phyloP scores from a whole-genome alignment of 2,888 invertebrate species.

The Ectemnius cavifrons region DNA sequence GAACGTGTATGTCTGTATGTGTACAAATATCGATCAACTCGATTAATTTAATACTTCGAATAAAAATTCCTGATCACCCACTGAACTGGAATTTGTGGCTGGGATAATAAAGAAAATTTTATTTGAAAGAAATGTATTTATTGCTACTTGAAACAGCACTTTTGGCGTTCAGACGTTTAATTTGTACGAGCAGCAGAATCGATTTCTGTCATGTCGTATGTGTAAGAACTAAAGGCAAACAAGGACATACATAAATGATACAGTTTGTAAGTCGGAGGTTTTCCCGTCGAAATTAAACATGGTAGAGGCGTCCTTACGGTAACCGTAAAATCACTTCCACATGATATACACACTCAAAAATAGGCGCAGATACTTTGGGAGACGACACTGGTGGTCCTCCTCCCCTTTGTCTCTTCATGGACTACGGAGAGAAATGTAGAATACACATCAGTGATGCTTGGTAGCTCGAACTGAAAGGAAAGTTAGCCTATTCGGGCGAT shows the following conservation, averaged over 20 bases:
- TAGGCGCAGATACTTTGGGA: conserved; percentile 19
- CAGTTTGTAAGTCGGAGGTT: conserved; percentile 19
- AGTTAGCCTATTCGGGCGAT: too few relatives aligned
- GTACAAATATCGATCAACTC: conserved; percentile 8
- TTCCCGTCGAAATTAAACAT: conserved; percentile 22
- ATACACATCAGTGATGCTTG: conserved; percentile 29
- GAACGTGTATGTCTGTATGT: conserved; percentile 23
- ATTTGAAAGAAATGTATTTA: conserved; percentile 61
- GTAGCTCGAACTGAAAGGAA: too few relatives aligned
- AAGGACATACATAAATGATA: conserved; percentile 24
- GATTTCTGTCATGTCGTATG: conserved; percentile 36
- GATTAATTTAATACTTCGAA: conserved; percentile 21
- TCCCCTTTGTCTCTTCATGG: too few relatives aligned
- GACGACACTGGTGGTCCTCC: neutral
- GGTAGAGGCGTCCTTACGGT: conserved; percentile 8
- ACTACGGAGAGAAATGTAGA: neutral
- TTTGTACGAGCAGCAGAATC: conserved; percentile 51
- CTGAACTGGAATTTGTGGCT: too few relatives aligned
- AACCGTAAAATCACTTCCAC: neutral
- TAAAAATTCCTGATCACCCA: too few relatives aligned
- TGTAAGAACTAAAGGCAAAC: conserved; percentile 45
- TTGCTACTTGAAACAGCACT: conserved; percentile 59
- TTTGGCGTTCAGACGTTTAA: conserved; percentile 29
- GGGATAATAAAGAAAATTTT: conserved; percentile 16
- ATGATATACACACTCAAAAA: conserved; percentile 11